Evolutionary conservation across 2,797 vertebrate genomes (phyloP).

Genomic region (Botia kubotai): DNA sequence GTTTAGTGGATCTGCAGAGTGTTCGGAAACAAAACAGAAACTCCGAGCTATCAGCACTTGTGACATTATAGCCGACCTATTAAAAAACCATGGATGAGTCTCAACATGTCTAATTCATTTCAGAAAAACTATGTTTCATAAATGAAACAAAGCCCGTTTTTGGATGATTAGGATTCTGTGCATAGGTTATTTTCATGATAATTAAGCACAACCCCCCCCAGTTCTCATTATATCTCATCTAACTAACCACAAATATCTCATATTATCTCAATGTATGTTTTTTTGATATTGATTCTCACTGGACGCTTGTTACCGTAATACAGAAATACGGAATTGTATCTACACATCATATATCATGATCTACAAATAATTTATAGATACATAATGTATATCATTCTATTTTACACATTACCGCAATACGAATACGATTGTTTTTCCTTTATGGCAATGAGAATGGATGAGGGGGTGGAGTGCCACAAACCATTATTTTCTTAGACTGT

Average conservation of each 20-base stretch:
- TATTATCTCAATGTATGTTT: not conserved
- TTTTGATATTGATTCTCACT: not conserved
- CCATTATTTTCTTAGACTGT: not conserved
- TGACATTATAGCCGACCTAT: not conserved
- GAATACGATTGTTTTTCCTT: not conserved
- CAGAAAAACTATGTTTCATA: not conserved
- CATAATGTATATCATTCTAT: too few species aligned
- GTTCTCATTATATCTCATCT: not conserved
- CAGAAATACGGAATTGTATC: too few species aligned
- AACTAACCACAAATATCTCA: too few species aligned
- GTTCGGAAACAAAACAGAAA: constrained; percentile 34
- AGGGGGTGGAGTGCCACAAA: not conserved
- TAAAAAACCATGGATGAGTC: not conserved
- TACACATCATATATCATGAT: too few species aligned
- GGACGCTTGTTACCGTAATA: too few species aligned
- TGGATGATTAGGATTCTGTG: not conserved
- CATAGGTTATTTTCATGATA: not conserved
- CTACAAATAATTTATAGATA: too few species aligned
- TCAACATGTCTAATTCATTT: not conserved
- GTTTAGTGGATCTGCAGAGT: constrained; percentile 47
- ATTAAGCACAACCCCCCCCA: not conserved
- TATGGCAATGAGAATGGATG: not conserved
- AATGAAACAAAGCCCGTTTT: not conserved
- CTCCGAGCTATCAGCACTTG: constrained; percentile 13
- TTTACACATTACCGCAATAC: not conserved